phyloP scores from a whole-genome alignment of 2,888 invertebrate genomes.

The Leucoma salicis region DNA sequence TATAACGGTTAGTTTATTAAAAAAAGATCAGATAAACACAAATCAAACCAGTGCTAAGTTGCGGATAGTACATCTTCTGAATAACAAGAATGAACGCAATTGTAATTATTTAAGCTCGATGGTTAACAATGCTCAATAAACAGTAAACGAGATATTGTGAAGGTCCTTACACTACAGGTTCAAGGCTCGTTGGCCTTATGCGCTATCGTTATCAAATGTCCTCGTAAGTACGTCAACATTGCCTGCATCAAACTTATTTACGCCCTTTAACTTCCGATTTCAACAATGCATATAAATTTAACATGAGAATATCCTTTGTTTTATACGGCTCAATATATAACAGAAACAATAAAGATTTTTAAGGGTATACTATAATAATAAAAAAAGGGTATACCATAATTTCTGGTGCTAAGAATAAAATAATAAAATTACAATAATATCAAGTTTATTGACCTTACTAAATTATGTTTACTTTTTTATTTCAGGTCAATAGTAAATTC shows the following conservation, averaged over 20 bases:
- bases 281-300: no score
- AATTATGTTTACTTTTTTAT: slow-evolving; percentile 60
- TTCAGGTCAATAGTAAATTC: slow-evolving; percentile 72
- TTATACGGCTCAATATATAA: no score
- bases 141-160: slow-evolving; percentile 52
- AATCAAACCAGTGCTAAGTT: slow-evolving; percentile 6
- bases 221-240: slow-evolving; percentile 38
- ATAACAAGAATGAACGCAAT: slow-evolving; percentile 33
- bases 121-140: slow-evolving; percentile 43
- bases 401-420: no score
- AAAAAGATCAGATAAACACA: slow-evolving; percentile 7
- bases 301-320: no score
- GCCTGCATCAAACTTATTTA: slow-evolving; percentile 14
- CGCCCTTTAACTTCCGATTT: slow-evolving; percentile 1
- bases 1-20: no score
- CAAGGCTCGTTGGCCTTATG: slow-evolving; percentile 61
- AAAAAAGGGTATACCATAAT: no score
- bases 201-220: slow-evolving; percentile 57
- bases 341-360: not conserved
- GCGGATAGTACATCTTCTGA: slow-evolving; percentile 15
- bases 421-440: slow-evolving; percentile 7
- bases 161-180: slow-evolving; percentile 68
- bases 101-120: slow-evolving; percentile 27
- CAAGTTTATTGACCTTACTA: slow-evolving; percentile 34
- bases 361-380: no score